Base-by-base conservation (phyloP, 2,888 invertebrate genomes). In the Neocrepidodera transversa region DNA sequence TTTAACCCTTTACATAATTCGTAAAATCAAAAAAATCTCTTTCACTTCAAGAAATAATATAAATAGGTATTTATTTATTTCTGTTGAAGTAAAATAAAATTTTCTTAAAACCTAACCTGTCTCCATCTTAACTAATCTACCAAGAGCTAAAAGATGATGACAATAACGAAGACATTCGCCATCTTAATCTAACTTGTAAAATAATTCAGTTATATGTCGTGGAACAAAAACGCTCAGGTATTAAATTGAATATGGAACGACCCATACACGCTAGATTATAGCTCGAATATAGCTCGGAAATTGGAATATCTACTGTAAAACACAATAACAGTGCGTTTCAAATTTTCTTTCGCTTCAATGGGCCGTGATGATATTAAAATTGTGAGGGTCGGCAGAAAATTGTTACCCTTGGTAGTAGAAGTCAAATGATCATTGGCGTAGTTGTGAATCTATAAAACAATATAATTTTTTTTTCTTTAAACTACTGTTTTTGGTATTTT, bases 81-180 rank as follows among this genome's bases (percentile, higher is more conserved):
- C n/a, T n/a, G n/a, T n/a, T n/a, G n/a, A n/a, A n/a, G n/a, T n/a
- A n/a, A n/a, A n/a, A n/a, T n/a, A n/a, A n/a, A n/a, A n/a, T n/a
- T n/a, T n/a, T n/a, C n/a, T n/a, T n/a, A n/a, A n/a, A n/a, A n/a
- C n/a, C n/a, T n/a, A n/a, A n/a, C n/a, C n/a, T n/a, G n/a, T n/a
- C n/a, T n/a, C n/a, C n/a, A n/a, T n/a, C n/a, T n/a, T n/a, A n/a
- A n/a, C n/a, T n/a, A n/a, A n/a, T n/a, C n/a, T n/a, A n/a, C n/a
- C n/a, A n/a, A n/a, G n/a, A n/a, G n/a, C n/a, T n/a, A 57, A 57
- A 43, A 14, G 42, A 50, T 48, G 30, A 35, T 16, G 43, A 43
- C 32, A 35, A 20, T 32, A 50, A 57, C 32, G 32, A 35, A 49
- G 42, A 57, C 36, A 36, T 56, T 56, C 32, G 49, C 32, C 48